Percentiles rank a stretch among this genome's conserved stretches.
These are phyloP conservation scores for Tortricodes alternella DNA, from an alignment of 2,888 invertebrate genomes.

Conservation along the genomic window DNA sequence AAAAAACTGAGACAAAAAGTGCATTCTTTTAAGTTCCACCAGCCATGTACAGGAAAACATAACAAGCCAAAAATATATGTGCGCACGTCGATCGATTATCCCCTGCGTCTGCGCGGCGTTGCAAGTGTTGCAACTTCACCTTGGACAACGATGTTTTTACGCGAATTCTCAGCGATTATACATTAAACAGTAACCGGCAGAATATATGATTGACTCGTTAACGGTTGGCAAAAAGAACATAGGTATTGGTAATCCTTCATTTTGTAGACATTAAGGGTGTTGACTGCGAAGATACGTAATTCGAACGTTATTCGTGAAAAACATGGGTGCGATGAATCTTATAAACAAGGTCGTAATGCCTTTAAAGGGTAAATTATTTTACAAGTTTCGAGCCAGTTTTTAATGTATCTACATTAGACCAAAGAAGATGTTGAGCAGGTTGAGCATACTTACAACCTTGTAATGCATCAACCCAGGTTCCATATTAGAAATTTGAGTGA, in stretches of 20 bases:
- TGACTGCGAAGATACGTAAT: background rate
- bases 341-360: too few relatives aligned
- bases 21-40: too few relatives aligned
- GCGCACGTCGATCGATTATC: background rate
- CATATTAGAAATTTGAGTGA: too few relatives aligned
- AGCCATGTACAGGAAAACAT: background rate
- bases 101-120: background rate
- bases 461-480: too few relatives aligned
- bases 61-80: background rate
- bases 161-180: constrained; percentile 19
- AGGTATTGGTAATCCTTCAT: background rate
- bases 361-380: too few relatives aligned
- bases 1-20: background rate
- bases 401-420: too few relatives aligned
- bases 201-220: constrained; percentile 14
- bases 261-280: background rate
- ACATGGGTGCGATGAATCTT: background rate
- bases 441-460: too few relatives aligned
- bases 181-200: constrained; percentile 14
- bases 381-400: too few relatives aligned
- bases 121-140: constrained; percentile 14
- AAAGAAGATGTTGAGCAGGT: too few relatives aligned
- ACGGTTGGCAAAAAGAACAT: constrained; percentile 9
- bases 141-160: constrained; percentile 22
- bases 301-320: too few relatives aligned